Evolutionary conservation across 2,888 invertebrate genomes (phyloP), one percentile per base, ranked within the genome.

Genomic region (Epirrita christyi): DNA sequence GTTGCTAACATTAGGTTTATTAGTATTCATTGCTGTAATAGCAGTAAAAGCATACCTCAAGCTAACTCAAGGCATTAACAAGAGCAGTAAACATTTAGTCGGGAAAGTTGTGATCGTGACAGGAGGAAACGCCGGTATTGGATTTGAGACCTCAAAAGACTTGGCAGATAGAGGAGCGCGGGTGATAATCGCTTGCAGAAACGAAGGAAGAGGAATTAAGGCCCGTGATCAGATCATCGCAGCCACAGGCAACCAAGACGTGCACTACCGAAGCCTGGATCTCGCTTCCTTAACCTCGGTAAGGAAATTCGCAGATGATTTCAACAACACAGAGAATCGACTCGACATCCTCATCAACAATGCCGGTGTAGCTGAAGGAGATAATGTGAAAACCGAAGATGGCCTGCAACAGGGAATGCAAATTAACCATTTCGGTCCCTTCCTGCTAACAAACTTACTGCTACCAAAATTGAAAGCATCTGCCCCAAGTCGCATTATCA

Each of bases 81-180:
- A 66, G 61, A 73, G 75, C 51, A 85, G 79, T 53, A 78, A 67
- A 56, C 84, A 86, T 71, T 71, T 97, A 94, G 93, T 95, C 44
- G 97, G 96, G 2, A 97, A 97, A 91, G 96, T 96, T 2, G 96
- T 96, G n/a, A 93, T 98, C 49, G 93, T 98, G 34, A 98, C 97
- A 9, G 98, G 97, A 15, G 96, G 95, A 47, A 97, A 95, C 66
- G 93, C 95, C 63, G 97, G 97, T 6, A 96, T 96, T 70, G 97
- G 96, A 38, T 95, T 94, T 71, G 96, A 96, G 76, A 96, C 96
- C 0, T 94, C 95, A 0, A 93, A 93, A 64, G 94, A 96, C 72
- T 76, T 96, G 49, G 96, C 96, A 0, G 93, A 93, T 57, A 90
- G 95, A 73, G 96, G 96, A 13, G 97, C 96, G 0, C 93, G 94